phyloP scores from a whole-genome alignment of 2,888 invertebrate species.

The Eristalis tenax region DNA sequence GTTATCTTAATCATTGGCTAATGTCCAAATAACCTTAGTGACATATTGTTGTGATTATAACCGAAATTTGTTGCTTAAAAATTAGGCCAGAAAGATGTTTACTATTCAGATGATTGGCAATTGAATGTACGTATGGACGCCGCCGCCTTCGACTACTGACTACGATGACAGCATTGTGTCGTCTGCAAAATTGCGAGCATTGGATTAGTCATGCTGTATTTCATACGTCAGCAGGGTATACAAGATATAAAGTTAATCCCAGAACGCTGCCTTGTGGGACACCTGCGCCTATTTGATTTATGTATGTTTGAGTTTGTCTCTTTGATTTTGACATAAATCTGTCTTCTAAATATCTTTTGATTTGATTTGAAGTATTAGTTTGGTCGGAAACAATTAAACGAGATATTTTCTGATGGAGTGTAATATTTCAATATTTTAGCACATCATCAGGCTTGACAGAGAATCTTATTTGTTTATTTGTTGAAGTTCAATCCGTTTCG shows the following conservation, averaged over 20 bases:
- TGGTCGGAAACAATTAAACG: neutral
- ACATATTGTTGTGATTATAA: too few species aligned
- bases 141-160: too few species aligned
- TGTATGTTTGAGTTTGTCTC: neutral
- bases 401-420: neutral
- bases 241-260: neutral
- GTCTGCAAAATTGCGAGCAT: neutral
- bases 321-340: neutral
- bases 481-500: neutral
- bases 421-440: neutral
- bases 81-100: too few species aligned
- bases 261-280: neutral
- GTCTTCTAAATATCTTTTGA: too few species aligned
- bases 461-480: neutral
- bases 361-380: neutral
- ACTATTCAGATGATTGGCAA: too few species aligned
- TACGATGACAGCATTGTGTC: neutral
- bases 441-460: neutral
- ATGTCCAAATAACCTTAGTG: too few species aligned
- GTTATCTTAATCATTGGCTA: too few species aligned
- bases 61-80: too few species aligned
- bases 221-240: neutral
- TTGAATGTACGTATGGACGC: too few species aligned
- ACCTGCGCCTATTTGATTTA: neutral
- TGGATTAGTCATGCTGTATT: neutral